These are phyloP conservation scores for Cataglyphis cursor DNA, from an alignment of 2,888 invertebrate genomes.

Conservation along the genomic window DNA sequence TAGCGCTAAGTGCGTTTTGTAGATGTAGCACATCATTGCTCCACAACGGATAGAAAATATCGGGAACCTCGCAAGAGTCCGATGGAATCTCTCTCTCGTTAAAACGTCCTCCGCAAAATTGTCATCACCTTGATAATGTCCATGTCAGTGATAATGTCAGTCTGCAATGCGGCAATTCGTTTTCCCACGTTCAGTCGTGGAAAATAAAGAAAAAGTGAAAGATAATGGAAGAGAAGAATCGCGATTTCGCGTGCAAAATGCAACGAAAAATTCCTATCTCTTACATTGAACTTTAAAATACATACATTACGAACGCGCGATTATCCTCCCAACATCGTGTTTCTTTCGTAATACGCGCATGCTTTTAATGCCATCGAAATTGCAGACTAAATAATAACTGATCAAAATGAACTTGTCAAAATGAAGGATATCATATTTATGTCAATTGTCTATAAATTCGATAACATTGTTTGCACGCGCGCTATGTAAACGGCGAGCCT, in stretches of 20 bases:
- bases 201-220: not conserved
- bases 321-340: not conserved
- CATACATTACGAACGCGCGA: not conserved
- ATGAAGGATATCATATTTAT: conserved; percentile 41
- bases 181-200: conserved; percentile 33
- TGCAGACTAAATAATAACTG: not conserved
- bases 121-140: conserved; percentile 20
- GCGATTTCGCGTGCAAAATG: not conserved
- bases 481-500: conserved; percentile 43
- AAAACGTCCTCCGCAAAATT: conserved; percentile 51
- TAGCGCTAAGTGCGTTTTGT: conserved; percentile 16
- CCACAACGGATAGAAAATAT: conserved; percentile 12
- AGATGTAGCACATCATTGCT: conserved; percentile 41
- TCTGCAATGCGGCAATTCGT: conserved; percentile 43
- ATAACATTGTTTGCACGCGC: conserved; percentile 32
- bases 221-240: not conserved
- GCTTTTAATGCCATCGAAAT: not conserved
- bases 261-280: not conserved
- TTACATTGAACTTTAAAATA: not conserved
- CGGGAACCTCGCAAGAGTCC: conserved; percentile 51
- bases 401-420: not conserved
- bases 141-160: conserved; percentile 56
- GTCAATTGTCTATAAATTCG: conserved; percentile 48
- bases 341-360: not conserved
- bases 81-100: conserved; percentile 36